Evolutionary conservation across 2,797 vertebrate species (phyloP), one percentile per base, ranked within the genome.

Genomic region (Falco cherrug): DNA sequence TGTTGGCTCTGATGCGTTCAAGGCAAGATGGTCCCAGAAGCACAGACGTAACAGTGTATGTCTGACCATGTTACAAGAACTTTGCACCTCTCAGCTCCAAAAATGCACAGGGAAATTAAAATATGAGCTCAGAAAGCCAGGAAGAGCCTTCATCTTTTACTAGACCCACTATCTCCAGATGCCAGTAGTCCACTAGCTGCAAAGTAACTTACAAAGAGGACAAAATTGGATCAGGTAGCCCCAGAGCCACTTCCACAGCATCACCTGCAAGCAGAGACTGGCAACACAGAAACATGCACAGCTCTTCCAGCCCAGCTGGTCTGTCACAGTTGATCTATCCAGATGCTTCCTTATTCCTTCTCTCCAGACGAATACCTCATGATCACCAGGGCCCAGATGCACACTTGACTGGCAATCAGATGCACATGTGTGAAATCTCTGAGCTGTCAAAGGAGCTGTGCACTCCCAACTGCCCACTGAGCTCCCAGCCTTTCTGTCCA

Each of bases 381-480:
- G 61, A 35, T 57, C 28, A 29, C 29, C 43, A 64, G 45, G 28
- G 24, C 61, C 37, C 70, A 87, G n/a, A 21, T 60, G 35, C 60
- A 47, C 0, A 0, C 18, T 65, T 3, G 9, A 41, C 13, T 35
- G 67, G 70, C 70, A 95, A 67, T 67, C n/a, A 83, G 71, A 53
- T 13, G 11, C 35, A 70, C 31, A 37, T 0, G 0, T 6, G 15
- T 0, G 0, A 82, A 93, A 76, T 31, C 59, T 43, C 77, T 45
- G 56, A 75, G 43, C 26, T 2, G 3, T 28, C 37, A 76, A 61
- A 87, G 22, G 35, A 83, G 53, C 25, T 60, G 25, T 70, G 75
- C 28, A 64, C 2, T 6, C 22, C 39, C 2, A 1, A 13, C 75
- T n/a, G 33, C 28, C 9, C n/a, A 9, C 19, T 6, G 5, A 69